phyloP scores from a whole-genome alignment of 30 jellyfish, hydroid and myxozoan genomes.

The Nemopilema nomurai region DNA sequence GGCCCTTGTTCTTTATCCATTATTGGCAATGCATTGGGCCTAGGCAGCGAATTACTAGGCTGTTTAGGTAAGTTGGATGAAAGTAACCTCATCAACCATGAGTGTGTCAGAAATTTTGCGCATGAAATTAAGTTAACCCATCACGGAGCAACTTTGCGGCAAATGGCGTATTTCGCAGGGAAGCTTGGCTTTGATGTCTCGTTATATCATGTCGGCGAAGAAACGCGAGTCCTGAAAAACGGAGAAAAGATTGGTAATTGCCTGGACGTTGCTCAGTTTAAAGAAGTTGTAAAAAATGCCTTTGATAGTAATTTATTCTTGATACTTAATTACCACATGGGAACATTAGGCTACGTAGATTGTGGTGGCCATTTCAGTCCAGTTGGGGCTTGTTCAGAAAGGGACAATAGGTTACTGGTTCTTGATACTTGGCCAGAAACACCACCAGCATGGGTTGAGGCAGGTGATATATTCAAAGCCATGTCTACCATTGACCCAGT shows the following conservation, averaged over 20 bases:
- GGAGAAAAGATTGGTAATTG: no score
- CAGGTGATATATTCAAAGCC: constrained; percentile 39
- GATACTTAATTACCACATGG: constrained; percentile 63
- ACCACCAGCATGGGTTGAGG: constrained; percentile 75
- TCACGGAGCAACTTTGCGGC: background rate
- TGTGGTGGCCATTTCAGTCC: constrained; percentile 75
- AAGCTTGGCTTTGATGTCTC: background rate
- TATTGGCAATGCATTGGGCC: background rate
- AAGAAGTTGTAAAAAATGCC: background rate
- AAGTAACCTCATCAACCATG: background rate
- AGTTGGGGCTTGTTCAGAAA: constrained; percentile 59
- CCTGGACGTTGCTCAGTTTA: background rate
- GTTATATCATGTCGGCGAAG: background rate
- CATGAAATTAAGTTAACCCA: background rate
- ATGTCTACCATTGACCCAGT: constrained; percentile 51
- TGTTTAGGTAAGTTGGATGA: background rate
- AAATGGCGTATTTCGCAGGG: background rate
- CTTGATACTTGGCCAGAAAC: constrained; percentile 84
- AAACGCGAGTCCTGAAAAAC: background rate
- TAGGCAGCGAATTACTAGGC: background rate
- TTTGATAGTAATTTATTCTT: constrained; percentile 8
- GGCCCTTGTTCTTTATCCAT: constrained; percentile 1
- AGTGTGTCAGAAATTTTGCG: background rate
- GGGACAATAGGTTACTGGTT: constrained; percentile 47
- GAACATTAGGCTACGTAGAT: constrained; percentile 48